Base-by-base conservation (phyloP, 2,113 vertebrate species). In the Amblyopsis rosae region DNA sequence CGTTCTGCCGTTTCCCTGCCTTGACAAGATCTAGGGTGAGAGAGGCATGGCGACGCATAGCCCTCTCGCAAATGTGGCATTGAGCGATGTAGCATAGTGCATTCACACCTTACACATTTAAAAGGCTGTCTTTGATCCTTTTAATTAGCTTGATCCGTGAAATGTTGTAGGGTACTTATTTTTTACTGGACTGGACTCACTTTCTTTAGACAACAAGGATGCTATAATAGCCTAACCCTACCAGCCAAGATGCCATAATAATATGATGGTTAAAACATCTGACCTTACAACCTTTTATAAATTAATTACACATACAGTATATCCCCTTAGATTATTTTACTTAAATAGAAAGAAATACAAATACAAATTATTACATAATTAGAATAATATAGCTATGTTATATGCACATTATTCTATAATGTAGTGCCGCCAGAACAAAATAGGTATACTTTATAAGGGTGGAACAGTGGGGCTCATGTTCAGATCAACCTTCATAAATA, bases 401-500 rank as follows among this genome's bases (percentile, higher is more conserved):
- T 4, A 54, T 54, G 13, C 15, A 56, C 19, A 19, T 55, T 55
- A 8, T 56, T 9, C 11, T 17, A 10, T 1, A n/a, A 1, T 41
- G 55, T 7, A 17, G 55, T 3, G 55, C 15, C 16, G 10, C 45
- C 61, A 19, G 7, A 19, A 17, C 47, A 50, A 9, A 3, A 63
- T 19, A 12, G 47, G 47, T 35, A 16, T 19, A 13, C 32, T 33
- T 7, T 58, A 53, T 67, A 68, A 49, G 53, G 50, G 61, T 62
- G 57, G 26, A 19, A 62, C 56, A 53, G 71, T 82, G 55, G 33
- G 72, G 78, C 53, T 26, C 65, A 72, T 68, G 60, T 70, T 60
- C 67, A 54, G 77, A 79, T 84, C 81, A 81, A 57, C 53, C 59
- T 68, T 71, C 60, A 48, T 85, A 79, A 82, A 82, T 87, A 73